A percentile compares a stretch with the other conserved stretches of the same genome.
Evolutionary conservation across 2,797 vertebrate species (phyloP).

Genomic region (Pelochelys cantorii): DNA sequence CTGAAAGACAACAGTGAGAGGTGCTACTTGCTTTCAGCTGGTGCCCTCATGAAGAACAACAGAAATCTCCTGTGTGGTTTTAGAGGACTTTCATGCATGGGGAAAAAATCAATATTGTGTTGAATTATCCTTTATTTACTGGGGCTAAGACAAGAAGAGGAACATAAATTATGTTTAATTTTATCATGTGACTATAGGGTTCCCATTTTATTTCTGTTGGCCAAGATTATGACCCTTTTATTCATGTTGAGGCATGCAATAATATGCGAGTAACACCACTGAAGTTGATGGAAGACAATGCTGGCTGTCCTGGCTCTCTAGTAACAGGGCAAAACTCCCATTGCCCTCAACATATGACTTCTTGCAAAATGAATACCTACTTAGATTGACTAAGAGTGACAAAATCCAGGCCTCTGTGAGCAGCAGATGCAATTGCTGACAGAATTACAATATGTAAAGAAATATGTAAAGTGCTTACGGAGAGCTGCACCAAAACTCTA

Average conservation of each 20-base stretch:
- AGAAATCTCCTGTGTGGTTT: not conserved
- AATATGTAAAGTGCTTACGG: not conserved
- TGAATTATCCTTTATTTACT: not conserved
- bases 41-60: not conserved
- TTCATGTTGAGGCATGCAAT: not conserved
- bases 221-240: rapidly evolving
- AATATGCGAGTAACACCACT: not conserved
- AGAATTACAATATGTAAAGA: not conserved
- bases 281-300: not conserved
- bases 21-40: not conserved
- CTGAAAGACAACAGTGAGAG: not conserved
- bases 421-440: too few relatives aligned
- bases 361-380: rapidly evolving
- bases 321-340: not conserved
- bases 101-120: not conserved
- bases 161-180: not conserved
- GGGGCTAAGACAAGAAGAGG: not conserved
- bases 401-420: not conserved
- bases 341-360: not conserved
- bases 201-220: not conserved
- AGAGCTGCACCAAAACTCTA: not conserved
- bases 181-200: not conserved
- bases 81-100: not conserved
- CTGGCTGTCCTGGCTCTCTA: not conserved
- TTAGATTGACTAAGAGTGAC: not conserved